Evolutionary conservation across 2,113 vertebrate species (phyloP), one percentile per base, ranked within the genome.

Genomic region (Rhineura floridana): DNA sequence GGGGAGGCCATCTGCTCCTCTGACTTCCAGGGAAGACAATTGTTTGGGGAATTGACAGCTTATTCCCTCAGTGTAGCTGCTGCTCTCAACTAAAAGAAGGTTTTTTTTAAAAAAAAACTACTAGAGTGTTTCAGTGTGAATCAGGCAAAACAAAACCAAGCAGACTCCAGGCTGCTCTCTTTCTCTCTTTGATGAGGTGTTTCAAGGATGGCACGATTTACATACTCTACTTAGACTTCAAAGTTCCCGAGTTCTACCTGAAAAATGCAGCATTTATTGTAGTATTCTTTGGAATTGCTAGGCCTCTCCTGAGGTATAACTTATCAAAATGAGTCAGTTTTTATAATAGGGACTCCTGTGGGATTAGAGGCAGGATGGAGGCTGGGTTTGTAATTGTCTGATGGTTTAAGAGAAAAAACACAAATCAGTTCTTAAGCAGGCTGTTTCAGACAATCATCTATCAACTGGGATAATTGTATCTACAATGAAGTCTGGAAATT

Each of bases 401-500:
- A 42, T 90, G 65, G 1, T 50, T 81, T 42, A 83, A 87, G 39
- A 42, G 13, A 44, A 63, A 48, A 11, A 46, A 28, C 69, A 9
- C 4, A 77, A 82, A 10, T n/a, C 55, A 67, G 15, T 25, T 83
- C 69, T 87, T 39, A 75, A 78, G 59, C 36, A 6, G 83, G 30
- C 70, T 33, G 10, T 28, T 84, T 84, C 62, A 55, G 17, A 83
- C 8, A 67, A 87, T 48, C 8, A 77, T 36, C 87, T 17, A 25
- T 4, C 1, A 55, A 21, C 73, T 79, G 3, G 3, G 2, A 42
- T 4, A 84, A 52, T 28, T 82, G 33, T 52, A 76, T 25, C n/a
- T 44, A 59, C 50, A 94, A 63, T 19, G 42, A 75, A 72, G 15
- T 63, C 44, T 73, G 76, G 75, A 6, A 8, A 63, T 88, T 67